A percentile compares a stretch with the other conserved stretches of the same genome.
phyloP scores from a whole-genome alignment of 2,797 vertebrate genomes.

The Huso huso region DNA sequence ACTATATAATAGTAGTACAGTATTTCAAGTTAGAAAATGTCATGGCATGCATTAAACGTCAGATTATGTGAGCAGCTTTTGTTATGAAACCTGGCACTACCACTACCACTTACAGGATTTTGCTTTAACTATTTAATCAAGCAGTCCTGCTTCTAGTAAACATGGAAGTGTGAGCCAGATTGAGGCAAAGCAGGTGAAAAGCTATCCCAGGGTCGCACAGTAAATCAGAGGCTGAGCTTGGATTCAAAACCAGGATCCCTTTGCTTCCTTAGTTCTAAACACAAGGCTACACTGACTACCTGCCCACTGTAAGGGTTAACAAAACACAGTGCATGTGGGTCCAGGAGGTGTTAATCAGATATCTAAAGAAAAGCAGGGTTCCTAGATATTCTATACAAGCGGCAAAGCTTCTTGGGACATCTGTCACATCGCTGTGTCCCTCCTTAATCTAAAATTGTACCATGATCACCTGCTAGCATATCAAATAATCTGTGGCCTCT shows the following conservation, averaged over 20 bases:
- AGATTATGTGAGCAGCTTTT: background rate
- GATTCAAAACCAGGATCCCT: background rate
- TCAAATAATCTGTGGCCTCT: background rate
- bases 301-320: slow-evolving; percentile 1
- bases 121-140: background rate
- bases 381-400: background rate
- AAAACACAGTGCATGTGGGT: background rate
- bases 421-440: background rate
- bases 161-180: too few species aligned
- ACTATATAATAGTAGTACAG: background rate
- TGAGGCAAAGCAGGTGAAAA: background rate
- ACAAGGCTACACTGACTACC: background rate
- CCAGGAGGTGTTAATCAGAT: background rate
- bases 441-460: slow-evolving; percentile 4
- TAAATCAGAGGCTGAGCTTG: background rate
- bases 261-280: background rate
- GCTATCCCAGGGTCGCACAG: background rate
- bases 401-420: background rate
- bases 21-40: background rate
- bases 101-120: background rate
- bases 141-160: too few species aligned
- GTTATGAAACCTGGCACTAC: background rate
- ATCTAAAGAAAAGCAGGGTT: background rate
- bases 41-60: background rate
- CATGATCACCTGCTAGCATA: background rate